Evolutionary conservation across 2,888 invertebrate genomes (phyloP).

Genomic region (Leucophora obtusa): DNA sequence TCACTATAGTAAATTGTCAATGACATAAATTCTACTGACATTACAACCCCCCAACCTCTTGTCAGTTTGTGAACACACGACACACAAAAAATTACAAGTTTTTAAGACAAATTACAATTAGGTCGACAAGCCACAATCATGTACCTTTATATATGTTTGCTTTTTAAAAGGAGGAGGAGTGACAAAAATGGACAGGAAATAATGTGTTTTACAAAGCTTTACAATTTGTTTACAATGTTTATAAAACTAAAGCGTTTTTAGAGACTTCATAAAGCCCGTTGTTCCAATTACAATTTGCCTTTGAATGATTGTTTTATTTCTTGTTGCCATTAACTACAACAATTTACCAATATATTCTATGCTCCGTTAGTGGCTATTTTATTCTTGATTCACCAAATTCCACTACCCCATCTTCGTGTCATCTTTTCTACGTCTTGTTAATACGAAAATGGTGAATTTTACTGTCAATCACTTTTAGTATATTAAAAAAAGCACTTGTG

Average conservation of each 20-base stretch:
- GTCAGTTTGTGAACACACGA: conserved; percentile 4
- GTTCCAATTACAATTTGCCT: neutral
- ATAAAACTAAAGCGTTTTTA: too few relatives aligned
- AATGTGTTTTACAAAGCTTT: too few relatives aligned
- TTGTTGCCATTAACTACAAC: neutral
- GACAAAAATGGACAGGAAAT: too few relatives aligned
- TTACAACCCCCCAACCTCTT: neutral
- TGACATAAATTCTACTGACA: conserved; percentile 39
- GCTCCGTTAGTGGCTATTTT: conserved; percentile 14
- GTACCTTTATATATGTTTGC: too few relatives aligned
- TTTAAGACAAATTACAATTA: neutral
- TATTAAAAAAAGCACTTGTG: conserved; percentile 5
- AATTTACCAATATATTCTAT: conserved; percentile 37
- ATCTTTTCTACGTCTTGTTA: neutral
- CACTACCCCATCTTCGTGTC: neutral
- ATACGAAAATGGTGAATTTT: neutral
- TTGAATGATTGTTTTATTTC: neutral
- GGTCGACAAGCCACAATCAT: neutral
- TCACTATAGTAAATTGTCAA: conserved; percentile 43
- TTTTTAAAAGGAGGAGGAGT: too few relatives aligned
- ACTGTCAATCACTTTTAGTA: neutral
- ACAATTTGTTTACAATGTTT: too few relatives aligned
- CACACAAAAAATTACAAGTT: neutral
- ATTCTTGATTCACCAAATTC: neutral
- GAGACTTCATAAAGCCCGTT: neutral